Conservation (phyloP, 1,140 invertebrate genomes). For the Drosophila varians region DNA sequence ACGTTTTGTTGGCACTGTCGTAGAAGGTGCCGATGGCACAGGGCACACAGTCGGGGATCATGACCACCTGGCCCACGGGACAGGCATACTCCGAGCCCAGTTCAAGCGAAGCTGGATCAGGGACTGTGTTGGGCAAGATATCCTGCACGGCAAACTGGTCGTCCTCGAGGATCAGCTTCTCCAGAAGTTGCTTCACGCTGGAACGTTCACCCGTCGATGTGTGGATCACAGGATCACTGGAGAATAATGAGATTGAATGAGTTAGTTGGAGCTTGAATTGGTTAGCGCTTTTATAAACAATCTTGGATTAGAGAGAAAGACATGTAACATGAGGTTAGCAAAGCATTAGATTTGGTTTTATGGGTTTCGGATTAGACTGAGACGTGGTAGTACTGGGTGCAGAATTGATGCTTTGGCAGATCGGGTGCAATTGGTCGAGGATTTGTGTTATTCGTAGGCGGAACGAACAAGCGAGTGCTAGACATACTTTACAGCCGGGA, state of each 20-base stretch:
- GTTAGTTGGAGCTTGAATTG: conserved; percentile 11
- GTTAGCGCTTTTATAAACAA: background rate
- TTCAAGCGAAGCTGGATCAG: conserved; percentile 94
- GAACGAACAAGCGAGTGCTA: conserved; percentile 35
- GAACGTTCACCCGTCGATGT: conserved; percentile 93
- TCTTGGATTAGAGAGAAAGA: conserved; percentile 46
- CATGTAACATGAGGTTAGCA: conserved; percentile 46
- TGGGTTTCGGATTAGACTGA: conserved; percentile 40
- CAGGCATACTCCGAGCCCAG: conserved; percentile 96
- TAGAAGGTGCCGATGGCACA: conserved; percentile 97
- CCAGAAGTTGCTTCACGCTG: conserved; percentile 91
- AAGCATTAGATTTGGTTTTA: conserved; percentile 23
- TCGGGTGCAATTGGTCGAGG: conserved; percentile 48
- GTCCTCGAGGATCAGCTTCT: conserved; percentile 95
- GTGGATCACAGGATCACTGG: conserved; percentile 94
- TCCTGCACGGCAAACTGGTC: conserved; percentile 96
- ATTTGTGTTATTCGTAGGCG: conserved; percentile 12
- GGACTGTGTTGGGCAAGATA: conserved; percentile 96
- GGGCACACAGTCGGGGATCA: conserved; percentile 96
- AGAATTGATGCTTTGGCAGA: conserved; percentile 39
- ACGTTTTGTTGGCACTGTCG: conserved; percentile 89
- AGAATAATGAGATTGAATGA: conserved; percentile 29
- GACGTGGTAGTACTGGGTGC: conserved; percentile 54
- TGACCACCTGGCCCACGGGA: conserved; percentile 95
- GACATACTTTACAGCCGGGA: conserved; percentile 96